Base-by-base conservation (phyloP, 2,113 vertebrate species). In the Papio anubis region DNA sequence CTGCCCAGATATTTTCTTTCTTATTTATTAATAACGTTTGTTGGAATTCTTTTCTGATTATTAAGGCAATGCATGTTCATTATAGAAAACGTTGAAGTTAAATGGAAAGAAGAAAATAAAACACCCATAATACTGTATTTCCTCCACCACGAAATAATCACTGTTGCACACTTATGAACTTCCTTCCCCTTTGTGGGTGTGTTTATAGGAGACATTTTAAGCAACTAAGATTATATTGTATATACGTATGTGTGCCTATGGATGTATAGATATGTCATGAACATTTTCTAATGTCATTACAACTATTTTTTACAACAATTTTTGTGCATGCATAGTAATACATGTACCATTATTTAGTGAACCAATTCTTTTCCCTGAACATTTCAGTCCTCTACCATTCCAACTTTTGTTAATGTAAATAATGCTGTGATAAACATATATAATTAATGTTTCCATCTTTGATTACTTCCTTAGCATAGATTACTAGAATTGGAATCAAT, bases 11-110 rank as follows among this genome's bases (percentile, higher is more conserved):
- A 6, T 52, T 87, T 92, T 95, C 82, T 75, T 93, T 80, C 76
- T 84, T 52, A 82, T 73, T 87, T 94, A 18, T 84, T 97, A 66
- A 80, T 59, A 82, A 94, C 57, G 59, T 21, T 66, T 43, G 83
- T 66, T 87, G 38, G 59, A 73, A 72, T 45, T 92, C 70, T 55
- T 83, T 91, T 78, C 81, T 90, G 25, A 90, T 81, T 64, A 85
- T 70, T 43, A 80, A 90, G 68, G 21, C 32, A 88, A 48, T 84
- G 30, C 8, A 38, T n/a, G 14, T 38, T 94, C 25, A 40, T 93
- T 85, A 72, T 38, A 70, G 50, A 80, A 97, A 91, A 86, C 0
- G 0, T 6, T 64, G 27, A 32, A 57, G 21, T 93, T 79, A 70
- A 84, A 85, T 30, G 13, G 55, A 52, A 81, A 88, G 32, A 72